Percentiles rank a stretch among this genome's conserved stretches.
Conservation (phyloP, 1,140 invertebrate species). For the Meteorus sp. region DNA sequence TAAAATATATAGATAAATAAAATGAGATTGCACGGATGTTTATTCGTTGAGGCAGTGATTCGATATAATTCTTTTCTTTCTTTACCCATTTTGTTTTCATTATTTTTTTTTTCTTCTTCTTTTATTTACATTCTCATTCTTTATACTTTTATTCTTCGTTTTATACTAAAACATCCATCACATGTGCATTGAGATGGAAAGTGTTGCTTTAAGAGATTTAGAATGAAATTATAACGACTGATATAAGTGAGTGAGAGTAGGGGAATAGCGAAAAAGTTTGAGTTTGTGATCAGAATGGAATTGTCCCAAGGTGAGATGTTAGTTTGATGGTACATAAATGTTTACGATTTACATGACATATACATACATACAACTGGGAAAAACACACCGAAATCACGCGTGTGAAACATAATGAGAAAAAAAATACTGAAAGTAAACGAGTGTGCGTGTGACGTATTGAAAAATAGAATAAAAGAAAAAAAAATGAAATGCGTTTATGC, state of each 20-base stretch:
- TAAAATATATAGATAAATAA: not conserved
- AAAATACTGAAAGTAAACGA: not conserved
- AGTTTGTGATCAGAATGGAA: not conserved
- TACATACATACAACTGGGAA: not conserved
- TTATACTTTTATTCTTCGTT: too few species aligned
- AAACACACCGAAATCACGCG: not conserved
- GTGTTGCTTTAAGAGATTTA: conserved; percentile 1
- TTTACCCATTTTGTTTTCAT: not conserved
- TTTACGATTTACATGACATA: conserved; percentile 26
- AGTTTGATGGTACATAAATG: conserved; percentile 12
- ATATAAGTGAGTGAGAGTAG: too few species aligned
- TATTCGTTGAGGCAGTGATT: conserved; percentile 11
- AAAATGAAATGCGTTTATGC: too few species aligned
- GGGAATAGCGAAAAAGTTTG: conserved; percentile 1
- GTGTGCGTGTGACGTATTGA: not conserved
- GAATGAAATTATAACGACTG: too few species aligned
- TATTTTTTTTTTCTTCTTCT: conserved; percentile 5
- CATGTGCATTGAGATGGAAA: conserved; percentile 8
- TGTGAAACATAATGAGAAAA: not conserved
- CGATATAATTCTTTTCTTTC: conserved; percentile 1
- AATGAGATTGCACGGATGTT: conserved; percentile 7
- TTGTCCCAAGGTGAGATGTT: not conserved
- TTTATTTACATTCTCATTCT: not conserved
- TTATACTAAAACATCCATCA: conserved; percentile 18
- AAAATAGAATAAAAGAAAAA: conserved; percentile 9